These are phyloP conservation scores for Aleiodes leptofemur DNA, from an alignment of 2,888 invertebrate genomes.

Conservation along the genomic window DNA sequence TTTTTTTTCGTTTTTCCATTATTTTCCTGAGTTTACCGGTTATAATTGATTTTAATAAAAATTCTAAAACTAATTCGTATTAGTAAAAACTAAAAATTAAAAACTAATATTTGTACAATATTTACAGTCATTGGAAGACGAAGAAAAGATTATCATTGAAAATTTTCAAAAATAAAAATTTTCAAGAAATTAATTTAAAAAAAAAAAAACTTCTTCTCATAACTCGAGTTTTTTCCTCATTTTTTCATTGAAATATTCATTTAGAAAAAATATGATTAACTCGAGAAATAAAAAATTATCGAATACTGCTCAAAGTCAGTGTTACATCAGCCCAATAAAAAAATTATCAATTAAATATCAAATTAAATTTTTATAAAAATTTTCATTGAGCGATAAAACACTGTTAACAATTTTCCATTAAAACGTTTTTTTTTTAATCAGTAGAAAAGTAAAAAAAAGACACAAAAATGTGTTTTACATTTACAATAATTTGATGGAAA, in stretches of 20 bases:
- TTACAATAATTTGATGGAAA: background rate
- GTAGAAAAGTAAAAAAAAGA: constrained; percentile 11
- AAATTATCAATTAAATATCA: background rate
- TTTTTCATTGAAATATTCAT: background rate
- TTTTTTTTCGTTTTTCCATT: background rate
- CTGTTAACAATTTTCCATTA: no score
- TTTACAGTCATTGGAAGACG: constrained; percentile 20
- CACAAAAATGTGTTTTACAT: background rate
- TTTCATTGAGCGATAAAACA: no score
- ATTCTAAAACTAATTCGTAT: constrained; percentile 5
- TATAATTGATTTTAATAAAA: background rate
- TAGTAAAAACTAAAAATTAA: constrained; percentile 9
- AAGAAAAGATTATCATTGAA: background rate
- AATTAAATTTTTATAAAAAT: background rate
- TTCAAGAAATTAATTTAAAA: constrained; percentile 2
- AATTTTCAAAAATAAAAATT: constrained; percentile 16
- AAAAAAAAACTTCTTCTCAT: background rate
- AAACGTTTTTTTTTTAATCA: constrained; percentile 2
- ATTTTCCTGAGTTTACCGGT: constrained; percentile 17
- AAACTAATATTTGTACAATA: constrained; percentile 26
- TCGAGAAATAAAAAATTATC: constrained; percentile 10
- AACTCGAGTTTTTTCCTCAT: background rate
- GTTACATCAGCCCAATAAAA: background rate
- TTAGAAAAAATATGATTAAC: background rate
- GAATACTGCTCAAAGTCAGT: constrained; percentile 23